Evolutionary conservation across 2,888 invertebrate species (phyloP).

Genomic region (Metallyticus violacea): DNA sequence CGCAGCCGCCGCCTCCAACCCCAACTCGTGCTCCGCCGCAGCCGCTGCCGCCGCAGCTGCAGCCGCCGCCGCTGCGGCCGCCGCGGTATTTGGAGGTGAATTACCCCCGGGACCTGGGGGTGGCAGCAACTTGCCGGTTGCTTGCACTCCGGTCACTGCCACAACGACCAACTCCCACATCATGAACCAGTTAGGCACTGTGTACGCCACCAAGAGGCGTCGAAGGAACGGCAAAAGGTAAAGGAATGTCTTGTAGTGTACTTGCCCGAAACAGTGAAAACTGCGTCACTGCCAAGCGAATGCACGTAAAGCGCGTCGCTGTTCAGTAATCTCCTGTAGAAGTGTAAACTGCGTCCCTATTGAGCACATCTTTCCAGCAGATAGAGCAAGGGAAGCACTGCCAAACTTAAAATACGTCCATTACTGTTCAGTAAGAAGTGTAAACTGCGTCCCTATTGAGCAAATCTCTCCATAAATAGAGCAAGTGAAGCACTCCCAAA

Average conservation of each 20-base stretch:
- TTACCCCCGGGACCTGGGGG: conserved; percentile 8
- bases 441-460: neutral
- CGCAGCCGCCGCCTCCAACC: conserved; percentile 14
- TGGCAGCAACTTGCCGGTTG: conserved; percentile 16
- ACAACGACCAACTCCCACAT: conserved; percentile 24
- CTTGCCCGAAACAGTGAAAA: neutral
- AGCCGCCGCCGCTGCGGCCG: conserved; percentile 39
- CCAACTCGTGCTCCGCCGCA: conserved; percentile 20
- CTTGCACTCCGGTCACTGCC: neutral
- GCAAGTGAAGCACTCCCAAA: too few species aligned
- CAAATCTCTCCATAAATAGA: neutral
- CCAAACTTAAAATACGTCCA: too few species aligned
- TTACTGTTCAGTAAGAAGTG: neutral
- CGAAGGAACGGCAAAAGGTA: conserved; percentile 96
- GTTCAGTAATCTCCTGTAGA: too few species aligned
- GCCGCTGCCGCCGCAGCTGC: conserved; percentile 38
- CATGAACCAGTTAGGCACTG: conserved; percentile 91
- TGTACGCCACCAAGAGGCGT: conserved; percentile 94
- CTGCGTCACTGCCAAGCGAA: neutral
- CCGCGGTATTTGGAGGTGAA: conserved; percentile 19
- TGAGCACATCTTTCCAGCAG: too few species aligned
- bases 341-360: too few species aligned
- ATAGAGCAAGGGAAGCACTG: too few species aligned
- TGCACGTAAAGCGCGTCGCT: too few species aligned
- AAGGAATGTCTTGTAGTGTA: conserved; percentile 41